phyloP scores from a whole-genome alignment of 2,888 invertebrate genomes.

The Lycia hirtaria region DNA sequence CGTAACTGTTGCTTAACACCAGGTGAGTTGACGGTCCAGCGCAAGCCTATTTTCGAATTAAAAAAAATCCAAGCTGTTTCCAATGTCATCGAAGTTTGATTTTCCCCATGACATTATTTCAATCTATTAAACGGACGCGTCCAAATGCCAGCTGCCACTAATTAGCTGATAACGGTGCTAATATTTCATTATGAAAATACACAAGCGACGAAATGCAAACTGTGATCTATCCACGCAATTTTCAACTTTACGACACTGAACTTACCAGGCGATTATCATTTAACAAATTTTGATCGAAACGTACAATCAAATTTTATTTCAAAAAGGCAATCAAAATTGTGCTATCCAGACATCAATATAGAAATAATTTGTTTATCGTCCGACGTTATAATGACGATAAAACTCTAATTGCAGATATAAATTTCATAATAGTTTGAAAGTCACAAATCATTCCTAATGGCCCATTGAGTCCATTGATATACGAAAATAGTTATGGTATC shows the following conservation, averaged over 20 bases:
- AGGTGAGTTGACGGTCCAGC: too few relatives aligned
- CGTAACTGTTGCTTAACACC: too few relatives aligned
- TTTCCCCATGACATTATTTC: constrained; percentile 1
- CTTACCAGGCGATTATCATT: constrained; percentile 14
- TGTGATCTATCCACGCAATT: constrained; percentile 5
- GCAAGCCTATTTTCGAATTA: too few relatives aligned
- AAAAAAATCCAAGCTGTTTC: too few relatives aligned
- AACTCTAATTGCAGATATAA: constrained; percentile 31
- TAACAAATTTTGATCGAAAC: not conserved
- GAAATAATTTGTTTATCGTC: constrained; percentile 37
- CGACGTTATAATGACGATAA: constrained; percentile 30
- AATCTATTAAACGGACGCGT: constrained; percentile 9
- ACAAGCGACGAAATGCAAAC: constrained; percentile 4
- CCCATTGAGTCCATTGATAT: constrained; percentile 26
- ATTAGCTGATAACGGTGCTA: constrained; percentile 45
- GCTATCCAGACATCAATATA: constrained; percentile 22
- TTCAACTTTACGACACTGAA: constrained; percentile 10
- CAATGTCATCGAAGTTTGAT: constrained; percentile 8
- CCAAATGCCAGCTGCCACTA: constrained; percentile 47
- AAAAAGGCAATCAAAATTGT: constrained; percentile 19
- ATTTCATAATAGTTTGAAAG: constrained; percentile 27
- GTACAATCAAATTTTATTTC: constrained; percentile 29
- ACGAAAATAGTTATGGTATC: constrained; percentile 34
- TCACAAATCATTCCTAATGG: constrained; percentile 33
- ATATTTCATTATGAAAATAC: constrained; percentile 41